Conservation (phyloP, 1,140 invertebrate species). For the Thaumatotibia leucotreta region DNA sequence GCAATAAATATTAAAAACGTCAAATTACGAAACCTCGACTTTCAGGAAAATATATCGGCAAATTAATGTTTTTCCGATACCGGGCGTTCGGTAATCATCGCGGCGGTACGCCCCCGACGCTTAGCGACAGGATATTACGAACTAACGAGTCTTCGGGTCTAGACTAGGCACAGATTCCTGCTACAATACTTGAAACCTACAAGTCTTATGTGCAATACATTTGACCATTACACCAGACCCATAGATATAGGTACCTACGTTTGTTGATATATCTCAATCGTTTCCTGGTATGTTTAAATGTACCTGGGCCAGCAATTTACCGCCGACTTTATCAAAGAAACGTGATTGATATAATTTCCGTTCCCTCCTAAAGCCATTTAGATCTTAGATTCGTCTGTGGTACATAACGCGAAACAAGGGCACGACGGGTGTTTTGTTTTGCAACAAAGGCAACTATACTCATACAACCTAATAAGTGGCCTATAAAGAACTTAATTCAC, state of each 20-base stretch:
- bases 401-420: neutral
- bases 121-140: neutral
- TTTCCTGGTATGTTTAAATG: neutral
- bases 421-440: neutral
- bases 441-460: neutral
- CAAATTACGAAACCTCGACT: neutral
- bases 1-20: neutral
- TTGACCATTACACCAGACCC: neutral
- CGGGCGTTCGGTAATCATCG: neutral
- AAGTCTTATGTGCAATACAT: neutral
- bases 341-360: neutral
- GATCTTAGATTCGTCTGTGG: neutral
- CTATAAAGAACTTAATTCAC: neutral
- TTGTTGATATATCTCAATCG: neutral
- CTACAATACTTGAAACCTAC: neutral
- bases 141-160: neutral
- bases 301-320: neutral
- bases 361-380: neutral
- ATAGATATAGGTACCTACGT: no score
- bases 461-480: neutral
- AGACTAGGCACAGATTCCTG: neutral
- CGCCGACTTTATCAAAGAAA: neutral
- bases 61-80: neutral
- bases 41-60: neutral
- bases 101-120: neutral